Percentiles rank a stretch among this genome's conserved stretches.
These are phyloP conservation scores for Diorhabda sublineata DNA, from an alignment of 1,140 invertebrate genomes.

Conservation along the genomic window DNA sequence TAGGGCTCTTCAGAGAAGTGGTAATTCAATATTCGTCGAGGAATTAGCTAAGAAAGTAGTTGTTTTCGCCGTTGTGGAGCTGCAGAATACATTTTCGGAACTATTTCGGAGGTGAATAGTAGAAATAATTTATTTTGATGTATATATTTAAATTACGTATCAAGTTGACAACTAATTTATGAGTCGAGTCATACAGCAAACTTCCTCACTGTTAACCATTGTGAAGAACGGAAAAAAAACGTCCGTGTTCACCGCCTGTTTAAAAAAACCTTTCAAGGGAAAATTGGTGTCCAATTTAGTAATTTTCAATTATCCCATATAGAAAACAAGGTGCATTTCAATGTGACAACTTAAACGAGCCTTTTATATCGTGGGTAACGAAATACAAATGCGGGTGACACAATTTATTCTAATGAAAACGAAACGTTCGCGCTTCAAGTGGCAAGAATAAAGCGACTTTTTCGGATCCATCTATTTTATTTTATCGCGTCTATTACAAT, in stretches of 20 bases:
- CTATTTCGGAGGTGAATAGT: no score
- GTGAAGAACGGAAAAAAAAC: neutral
- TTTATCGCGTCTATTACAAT: constrained; percentile 19
- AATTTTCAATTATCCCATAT: constrained; percentile 13
- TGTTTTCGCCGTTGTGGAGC: no score
- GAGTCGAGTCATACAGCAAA: no score
- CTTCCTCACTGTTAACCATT: neutral
- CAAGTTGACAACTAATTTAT: no score
- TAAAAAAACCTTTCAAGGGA: constrained; percentile 5
- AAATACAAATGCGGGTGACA: constrained; percentile 16
- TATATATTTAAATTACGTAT: no score
- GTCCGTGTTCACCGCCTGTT: constrained; percentile 1
- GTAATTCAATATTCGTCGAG: no score
- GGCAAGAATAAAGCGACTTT: constrained; percentile 16
- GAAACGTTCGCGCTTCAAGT: constrained; percentile 7
- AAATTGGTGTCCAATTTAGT: constrained; percentile 18
- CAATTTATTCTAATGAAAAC: constrained; percentile 19
- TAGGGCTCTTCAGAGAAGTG: no score
- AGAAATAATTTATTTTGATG: no score
- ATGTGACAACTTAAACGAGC: constrained; percentile 19
- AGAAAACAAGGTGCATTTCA: constrained; percentile 18
- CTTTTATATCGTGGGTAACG: constrained; percentile 17
- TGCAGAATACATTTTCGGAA: no score
- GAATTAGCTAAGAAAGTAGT: no score
- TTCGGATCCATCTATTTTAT: constrained; percentile 16